Conservation (phyloP, 2,888 invertebrate genomes). For the Aethes cnicana region DNA sequence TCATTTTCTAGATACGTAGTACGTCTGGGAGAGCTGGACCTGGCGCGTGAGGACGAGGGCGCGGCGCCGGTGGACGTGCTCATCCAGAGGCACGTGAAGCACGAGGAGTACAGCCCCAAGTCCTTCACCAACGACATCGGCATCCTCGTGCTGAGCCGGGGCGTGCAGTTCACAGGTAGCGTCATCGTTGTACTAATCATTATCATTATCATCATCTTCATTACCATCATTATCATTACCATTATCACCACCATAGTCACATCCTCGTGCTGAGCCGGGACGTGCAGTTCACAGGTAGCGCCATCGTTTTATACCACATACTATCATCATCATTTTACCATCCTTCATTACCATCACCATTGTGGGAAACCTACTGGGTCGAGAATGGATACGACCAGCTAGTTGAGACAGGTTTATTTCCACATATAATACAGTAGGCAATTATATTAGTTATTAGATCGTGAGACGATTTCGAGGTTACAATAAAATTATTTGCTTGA, state of each 20-base stretch:
- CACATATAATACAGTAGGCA: no score
- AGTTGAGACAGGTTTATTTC: no score
- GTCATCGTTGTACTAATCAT: conserved; percentile 2
- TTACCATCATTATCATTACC: no score
- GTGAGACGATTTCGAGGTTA: no score
- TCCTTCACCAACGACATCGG: conserved; percentile 90
- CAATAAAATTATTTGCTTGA: no score
- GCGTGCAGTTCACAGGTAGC: conserved; percentile 83
- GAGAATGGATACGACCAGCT: no score
- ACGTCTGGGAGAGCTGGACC: conserved; percentile 90
- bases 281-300: conserved; percentile 81
- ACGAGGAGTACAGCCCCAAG: conserved; percentile 85
- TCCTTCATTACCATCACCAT: no score
- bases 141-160: conserved; percentile 83
- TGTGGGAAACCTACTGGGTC: no score
- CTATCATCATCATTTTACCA: no score
- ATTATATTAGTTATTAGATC: no score
- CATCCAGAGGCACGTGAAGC: conserved; percentile 83
- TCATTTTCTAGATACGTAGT: conserved; percentile 82
- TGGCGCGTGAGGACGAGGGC: conserved; percentile 84
- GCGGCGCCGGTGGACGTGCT: conserved; percentile 84
- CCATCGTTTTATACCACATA: background rate
- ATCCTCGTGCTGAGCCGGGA: conserved; percentile 84
- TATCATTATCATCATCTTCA: no score
- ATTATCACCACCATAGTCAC: no score